Percentiles rank a stretch among this genome's conserved stretches.
These are phyloP conservation scores for Aporrectodea caliginosa DNA, from an alignment of 1,140 invertebrate genomes.

Conservation along the genomic window DNA sequence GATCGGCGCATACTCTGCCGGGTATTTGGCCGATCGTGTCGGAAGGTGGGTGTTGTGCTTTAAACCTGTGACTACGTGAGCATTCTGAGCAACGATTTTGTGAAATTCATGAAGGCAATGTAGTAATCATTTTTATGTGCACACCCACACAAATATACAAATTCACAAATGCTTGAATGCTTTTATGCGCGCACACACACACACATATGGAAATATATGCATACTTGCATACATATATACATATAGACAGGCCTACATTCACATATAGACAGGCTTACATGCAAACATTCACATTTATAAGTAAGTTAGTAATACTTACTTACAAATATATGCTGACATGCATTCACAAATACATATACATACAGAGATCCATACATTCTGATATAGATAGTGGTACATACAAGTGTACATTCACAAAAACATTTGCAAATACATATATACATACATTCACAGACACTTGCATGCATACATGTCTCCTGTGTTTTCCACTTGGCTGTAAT, in stretches of 20 bases:
- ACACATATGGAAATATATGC: neutral
- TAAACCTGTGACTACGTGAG: neutral
- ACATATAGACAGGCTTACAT: neutral
- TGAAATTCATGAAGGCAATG: neutral
- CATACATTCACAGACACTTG: too few relatives aligned
- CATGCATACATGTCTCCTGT: too few relatives aligned
- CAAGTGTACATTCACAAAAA: too few relatives aligned
- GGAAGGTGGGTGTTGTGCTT: slow-evolving; percentile 62
- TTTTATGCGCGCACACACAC: neutral
- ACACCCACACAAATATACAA: neutral
- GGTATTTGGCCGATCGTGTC: slow-evolving; percentile 69
- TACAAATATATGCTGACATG: neutral
- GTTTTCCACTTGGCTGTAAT: too few relatives aligned
- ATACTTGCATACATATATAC: slow-evolving; percentile 14
- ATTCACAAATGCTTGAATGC: neutral
- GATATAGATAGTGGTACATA: too few relatives aligned
- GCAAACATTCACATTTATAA: neutral
- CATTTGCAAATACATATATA: too few relatives aligned
- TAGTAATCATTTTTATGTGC: neutral
- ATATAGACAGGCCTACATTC: neutral
- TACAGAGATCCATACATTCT: neutral
- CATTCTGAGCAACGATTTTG: neutral
- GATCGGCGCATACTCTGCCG: slow-evolving; percentile 77
- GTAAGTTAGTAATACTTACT: too few relatives aligned
- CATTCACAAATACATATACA: neutral